A percentile compares a stretch with the other conserved stretches of the same genome.
Conservation (phyloP, 2,888 invertebrate species). For the Cerceris ruficornis region DNA sequence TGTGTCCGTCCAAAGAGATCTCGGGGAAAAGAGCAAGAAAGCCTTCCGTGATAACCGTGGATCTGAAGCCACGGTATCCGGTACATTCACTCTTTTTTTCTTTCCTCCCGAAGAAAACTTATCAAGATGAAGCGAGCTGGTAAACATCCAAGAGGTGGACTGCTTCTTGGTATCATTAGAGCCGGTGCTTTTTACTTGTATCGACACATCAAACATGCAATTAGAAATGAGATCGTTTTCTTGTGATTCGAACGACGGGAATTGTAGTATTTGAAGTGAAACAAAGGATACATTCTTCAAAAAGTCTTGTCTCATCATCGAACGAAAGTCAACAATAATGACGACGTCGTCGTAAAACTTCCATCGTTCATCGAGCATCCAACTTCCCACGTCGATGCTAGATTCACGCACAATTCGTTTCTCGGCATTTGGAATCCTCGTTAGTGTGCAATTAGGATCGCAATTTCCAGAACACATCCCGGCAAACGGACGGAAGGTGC, state of each 20-base stretch:
- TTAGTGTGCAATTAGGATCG: not conserved
- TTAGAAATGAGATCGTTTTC: conserved; percentile 68
- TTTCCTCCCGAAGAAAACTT: conserved; percentile 8
- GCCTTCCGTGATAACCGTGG: conserved; percentile 22
- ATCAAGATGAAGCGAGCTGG: conserved; percentile 57
- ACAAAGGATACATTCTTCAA: too few species aligned
- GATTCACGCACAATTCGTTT: not conserved
- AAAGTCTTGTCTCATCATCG: too few species aligned
- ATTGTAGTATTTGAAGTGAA: too few species aligned
- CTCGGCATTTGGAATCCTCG: conserved; percentile 8
- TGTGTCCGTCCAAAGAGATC: conserved; percentile 55
- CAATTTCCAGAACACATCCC: conserved; percentile 4
- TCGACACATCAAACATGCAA: conserved; percentile 70
- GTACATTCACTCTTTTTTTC: conserved; percentile 4
- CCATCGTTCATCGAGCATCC: not conserved
- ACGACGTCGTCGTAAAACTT: too few species aligned
- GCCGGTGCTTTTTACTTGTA: conserved; percentile 64
- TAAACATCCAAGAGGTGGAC: conserved; percentile 60
- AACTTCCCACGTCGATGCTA: not conserved
- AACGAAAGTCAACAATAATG: too few species aligned
- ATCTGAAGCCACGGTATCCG: conserved; percentile 26
- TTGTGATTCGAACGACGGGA: conserved; percentile 50
- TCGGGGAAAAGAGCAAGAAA: conserved; percentile 24
- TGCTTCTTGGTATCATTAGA: conserved; percentile 63
- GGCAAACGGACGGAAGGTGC: not conserved